Evolutionary conservation across 2,797 vertebrate species (phyloP).

Genomic region (Acipenser ruthenus): DNA sequence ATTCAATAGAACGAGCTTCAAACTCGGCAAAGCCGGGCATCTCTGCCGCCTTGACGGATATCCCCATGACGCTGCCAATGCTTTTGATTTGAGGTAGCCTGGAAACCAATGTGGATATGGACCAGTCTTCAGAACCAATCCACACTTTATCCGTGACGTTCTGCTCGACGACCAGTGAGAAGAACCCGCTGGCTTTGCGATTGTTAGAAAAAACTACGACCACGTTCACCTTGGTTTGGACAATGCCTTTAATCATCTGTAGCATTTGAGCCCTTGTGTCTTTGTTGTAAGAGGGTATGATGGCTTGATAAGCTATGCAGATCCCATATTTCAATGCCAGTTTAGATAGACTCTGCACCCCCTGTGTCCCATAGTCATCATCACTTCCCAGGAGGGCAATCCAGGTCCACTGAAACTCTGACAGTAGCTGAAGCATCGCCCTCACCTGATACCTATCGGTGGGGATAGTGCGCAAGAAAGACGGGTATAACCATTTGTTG

Average conservation of each 20-base stretch:
- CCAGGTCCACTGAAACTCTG: constrained; percentile 37
- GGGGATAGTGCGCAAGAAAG: constrained; percentile 28
- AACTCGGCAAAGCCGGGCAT: constrained; percentile 29
- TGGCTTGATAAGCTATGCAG: constrained; percentile 39
- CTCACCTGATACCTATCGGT: constrained; percentile 23
- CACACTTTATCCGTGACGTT: constrained; percentile 28
- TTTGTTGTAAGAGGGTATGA: neutral
- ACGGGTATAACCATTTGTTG: constrained; percentile 19
- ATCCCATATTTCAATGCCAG: neutral
- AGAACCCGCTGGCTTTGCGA: constrained; percentile 26
- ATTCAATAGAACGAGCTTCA: too few relatives aligned
- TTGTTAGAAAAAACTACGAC: constrained; percentile 27
- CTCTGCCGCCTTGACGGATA: constrained; percentile 24
- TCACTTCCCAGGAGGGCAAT: constrained; percentile 29
- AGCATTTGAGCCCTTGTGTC: neutral
- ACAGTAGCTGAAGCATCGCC: constrained; percentile 29
- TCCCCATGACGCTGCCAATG: constrained; percentile 36
- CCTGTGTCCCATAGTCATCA: constrained; percentile 29
- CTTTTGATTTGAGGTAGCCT: constrained; percentile 10
- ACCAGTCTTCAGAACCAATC: constrained; percentile 39
- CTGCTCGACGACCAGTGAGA: constrained; percentile 14
- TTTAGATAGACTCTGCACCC: constrained; percentile 22
- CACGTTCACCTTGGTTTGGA: constrained; percentile 6
- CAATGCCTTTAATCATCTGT: constrained; percentile 24
- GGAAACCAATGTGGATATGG: constrained; percentile 27